phyloP scores from a whole-genome alignment of 2,113 vertebrate genomes.

The Poecile atricapillus region DNA sequence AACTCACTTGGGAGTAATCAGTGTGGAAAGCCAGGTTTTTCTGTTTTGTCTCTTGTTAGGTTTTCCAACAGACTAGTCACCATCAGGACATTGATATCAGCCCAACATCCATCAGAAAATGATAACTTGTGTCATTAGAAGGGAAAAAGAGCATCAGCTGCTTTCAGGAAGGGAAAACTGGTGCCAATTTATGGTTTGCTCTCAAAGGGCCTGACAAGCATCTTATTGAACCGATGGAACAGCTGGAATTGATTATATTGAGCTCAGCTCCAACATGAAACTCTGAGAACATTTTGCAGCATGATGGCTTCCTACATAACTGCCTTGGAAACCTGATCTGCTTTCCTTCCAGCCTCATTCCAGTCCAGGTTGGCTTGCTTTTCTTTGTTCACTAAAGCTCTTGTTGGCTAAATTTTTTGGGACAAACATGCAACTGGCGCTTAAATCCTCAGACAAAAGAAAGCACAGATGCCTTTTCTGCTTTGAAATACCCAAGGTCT shows the following conservation, averaged over 20 bases:
- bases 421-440: background rate
- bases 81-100: background rate
- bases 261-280: background rate
- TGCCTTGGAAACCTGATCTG: background rate
- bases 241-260: constrained; percentile 10
- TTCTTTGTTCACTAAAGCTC: constrained; percentile 40
- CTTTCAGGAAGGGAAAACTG: background rate
- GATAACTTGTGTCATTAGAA: background rate
- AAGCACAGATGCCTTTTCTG: constrained; percentile 23
- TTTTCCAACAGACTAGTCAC: background rate
- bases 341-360: background rate
- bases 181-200: background rate
- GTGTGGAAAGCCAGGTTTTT: background rate
- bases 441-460: constrained; percentile 45
- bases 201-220: background rate
- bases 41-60: background rate
- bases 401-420: constrained; percentile 38
- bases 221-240: background rate
- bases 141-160: background rate
- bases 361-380: background rate
- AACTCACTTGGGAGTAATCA: background rate
- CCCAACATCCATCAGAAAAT: background rate
- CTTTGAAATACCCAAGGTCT: constrained; percentile 30
- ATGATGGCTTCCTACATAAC: background rate
- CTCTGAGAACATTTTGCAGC: background rate